These are phyloP conservation scores for Gnathonemus echidnorhynchus DNA, from an alignment of 2,113 vertebrate genomes.

Conservation along the genomic window DNA sequence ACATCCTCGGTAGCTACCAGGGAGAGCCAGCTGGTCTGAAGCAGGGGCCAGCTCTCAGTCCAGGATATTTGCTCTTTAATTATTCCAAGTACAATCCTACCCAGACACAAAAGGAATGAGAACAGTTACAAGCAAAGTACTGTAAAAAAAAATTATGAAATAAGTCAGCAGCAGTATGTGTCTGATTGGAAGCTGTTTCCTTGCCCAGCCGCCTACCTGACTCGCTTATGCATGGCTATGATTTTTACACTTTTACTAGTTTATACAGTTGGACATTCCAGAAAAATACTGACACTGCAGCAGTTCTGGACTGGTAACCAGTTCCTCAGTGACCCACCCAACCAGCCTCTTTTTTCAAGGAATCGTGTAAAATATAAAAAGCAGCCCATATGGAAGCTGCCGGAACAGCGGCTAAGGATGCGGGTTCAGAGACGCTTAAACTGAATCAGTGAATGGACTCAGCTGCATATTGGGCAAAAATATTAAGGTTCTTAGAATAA, in stretches of 20 bases:
- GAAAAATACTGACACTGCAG: background rate
- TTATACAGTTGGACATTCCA: background rate
- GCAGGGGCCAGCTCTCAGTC: constrained; percentile 35
- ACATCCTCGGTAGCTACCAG: constrained; percentile 49
- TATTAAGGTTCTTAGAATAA: background rate
- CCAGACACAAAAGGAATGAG: background rate
- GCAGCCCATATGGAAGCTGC: background rate
- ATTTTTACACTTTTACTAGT: background rate
- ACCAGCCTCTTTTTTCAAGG: background rate
- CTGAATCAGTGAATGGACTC: background rate
- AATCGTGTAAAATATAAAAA: background rate
- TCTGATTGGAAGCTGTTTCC: background rate
- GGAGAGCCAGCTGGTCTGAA: constrained; percentile 50
- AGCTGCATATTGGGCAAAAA: background rate
- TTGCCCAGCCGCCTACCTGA: background rate
- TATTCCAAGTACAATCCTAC: constrained; percentile 43
- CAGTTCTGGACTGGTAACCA: background rate
- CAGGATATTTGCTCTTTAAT: constrained; percentile 16
- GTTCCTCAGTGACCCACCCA: background rate
- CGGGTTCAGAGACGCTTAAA: background rate
- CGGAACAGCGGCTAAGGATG: background rate
- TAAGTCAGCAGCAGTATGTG: background rate
- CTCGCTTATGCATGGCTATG: background rate
- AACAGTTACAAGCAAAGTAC: background rate
- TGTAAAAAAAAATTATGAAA: background rate